These are phyloP conservation scores for Odontocolon sp. DNA, from an alignment of 2,888 invertebrate genomes.

Conservation along the genomic window DNA sequence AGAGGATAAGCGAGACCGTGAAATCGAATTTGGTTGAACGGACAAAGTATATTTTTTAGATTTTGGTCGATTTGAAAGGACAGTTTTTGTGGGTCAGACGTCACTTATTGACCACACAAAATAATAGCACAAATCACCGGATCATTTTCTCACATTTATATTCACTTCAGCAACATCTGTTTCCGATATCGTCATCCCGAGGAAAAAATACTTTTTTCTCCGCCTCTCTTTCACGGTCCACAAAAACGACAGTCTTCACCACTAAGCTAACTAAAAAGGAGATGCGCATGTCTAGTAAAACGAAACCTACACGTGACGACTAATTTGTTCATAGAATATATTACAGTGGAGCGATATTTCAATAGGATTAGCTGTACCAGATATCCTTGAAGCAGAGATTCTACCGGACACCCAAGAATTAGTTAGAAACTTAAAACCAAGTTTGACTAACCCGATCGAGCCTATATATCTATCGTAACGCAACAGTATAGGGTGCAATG, in stretches of 20 bases:
- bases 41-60: slow-evolving; percentile 13
- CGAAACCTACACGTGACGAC: slow-evolving; percentile 42
- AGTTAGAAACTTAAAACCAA: slow-evolving; percentile 41
- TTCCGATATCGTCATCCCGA: slow-evolving; percentile 45
- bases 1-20: slow-evolving; percentile 8
- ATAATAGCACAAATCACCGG: slow-evolving; percentile 56
- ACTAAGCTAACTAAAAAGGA: slow-evolving; percentile 40
- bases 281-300: slow-evolving; percentile 40
- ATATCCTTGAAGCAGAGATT: too few species aligned
- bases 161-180: slow-evolving; percentile 47
- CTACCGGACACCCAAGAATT: slow-evolving; percentile 32
- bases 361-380: slow-evolving; percentile 41
- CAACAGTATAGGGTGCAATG: not conserved
- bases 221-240: slow-evolving; percentile 3
- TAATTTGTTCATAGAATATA: slow-evolving; percentile 51
- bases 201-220: slow-evolving; percentile 30
- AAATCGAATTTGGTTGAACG: not conserved
- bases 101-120: slow-evolving; percentile 20
- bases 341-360: slow-evolving; percentile 51
- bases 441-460: slow-evolving; percentile 29
- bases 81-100: slow-evolving; percentile 4
- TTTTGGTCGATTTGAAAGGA: not conserved
- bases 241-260: slow-evolving; percentile 32
- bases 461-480: not conserved
- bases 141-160: slow-evolving; percentile 43